Conservation (phyloP, 2,888 invertebrate genomes). For the Drosophila birchii region DNA sequence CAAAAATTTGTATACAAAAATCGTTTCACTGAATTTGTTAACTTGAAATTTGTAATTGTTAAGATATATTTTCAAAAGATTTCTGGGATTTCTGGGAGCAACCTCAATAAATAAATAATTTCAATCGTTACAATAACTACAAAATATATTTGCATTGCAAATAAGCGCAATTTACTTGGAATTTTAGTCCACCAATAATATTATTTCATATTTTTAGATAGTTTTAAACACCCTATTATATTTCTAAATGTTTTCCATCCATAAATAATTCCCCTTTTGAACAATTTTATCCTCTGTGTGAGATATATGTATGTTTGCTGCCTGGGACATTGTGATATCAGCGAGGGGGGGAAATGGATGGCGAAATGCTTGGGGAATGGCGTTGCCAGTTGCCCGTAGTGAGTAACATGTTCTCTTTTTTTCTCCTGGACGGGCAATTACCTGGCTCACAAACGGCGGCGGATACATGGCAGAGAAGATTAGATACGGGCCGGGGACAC, state of each 20-base stretch:
- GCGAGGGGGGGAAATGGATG: not conserved
- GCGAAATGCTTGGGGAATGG: slow-evolving; percentile 16
- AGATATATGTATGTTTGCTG: slow-evolving; percentile 25
- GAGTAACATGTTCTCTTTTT: slow-evolving; percentile 22
- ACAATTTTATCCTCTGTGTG: not conserved
- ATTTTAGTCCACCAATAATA: too few relatives aligned
- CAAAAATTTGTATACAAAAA: too few relatives aligned
- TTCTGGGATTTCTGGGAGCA: too few relatives aligned
- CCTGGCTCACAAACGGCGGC: slow-evolving; percentile 35
- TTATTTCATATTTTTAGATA: too few relatives aligned
- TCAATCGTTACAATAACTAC: too few relatives aligned
- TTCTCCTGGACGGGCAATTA: slow-evolving; percentile 28
- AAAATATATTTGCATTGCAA: too few relatives aligned
- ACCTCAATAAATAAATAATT: too few relatives aligned
- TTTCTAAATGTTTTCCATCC: not conserved
- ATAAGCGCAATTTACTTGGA: too few relatives aligned
- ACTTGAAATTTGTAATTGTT: too few relatives aligned
- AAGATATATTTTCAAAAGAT: too few relatives aligned
- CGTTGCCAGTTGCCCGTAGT: slow-evolving; percentile 35
- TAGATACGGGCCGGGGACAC: slow-evolving; percentile 32
- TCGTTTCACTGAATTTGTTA: too few relatives aligned
- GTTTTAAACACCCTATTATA: not conserved
- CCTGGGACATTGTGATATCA: slow-evolving; percentile 14
- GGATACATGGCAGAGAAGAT: slow-evolving; percentile 38
- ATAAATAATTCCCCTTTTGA: too few relatives aligned